Evolutionary conservation across 2,113 vertebrate genomes (phyloP).

Genomic region (Murina feae): DNA sequence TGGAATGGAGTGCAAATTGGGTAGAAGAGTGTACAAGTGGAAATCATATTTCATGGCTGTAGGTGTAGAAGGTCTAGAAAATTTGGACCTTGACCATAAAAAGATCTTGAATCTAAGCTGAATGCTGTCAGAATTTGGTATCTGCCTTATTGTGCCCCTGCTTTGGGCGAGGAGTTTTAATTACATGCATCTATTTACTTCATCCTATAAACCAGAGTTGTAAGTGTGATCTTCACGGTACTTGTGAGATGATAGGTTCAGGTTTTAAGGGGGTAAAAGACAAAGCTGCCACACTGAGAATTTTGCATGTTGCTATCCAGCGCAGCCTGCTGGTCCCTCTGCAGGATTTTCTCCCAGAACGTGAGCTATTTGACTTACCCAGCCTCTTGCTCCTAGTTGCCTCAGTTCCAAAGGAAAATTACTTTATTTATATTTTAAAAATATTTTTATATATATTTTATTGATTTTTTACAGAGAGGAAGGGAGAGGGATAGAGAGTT

Average conservation of each 20-base stretch:
- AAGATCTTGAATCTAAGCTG: too few species aligned
- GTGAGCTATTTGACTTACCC: background rate
- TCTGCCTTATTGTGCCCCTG: background rate
- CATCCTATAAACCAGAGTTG: background rate
- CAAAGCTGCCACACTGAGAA: background rate
- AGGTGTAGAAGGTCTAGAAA: background rate
- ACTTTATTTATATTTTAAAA: too few species aligned
- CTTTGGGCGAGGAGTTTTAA: background rate
- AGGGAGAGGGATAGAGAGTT: too few species aligned
- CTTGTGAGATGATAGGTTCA: background rate
- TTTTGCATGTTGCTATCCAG: background rate
- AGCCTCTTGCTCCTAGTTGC: background rate
- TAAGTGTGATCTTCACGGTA: background rate
- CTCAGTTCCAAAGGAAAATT: background rate
- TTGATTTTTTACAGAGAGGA: too few species aligned
- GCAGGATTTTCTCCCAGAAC: background rate
- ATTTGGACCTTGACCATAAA: background rate
- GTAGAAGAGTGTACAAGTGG: background rate
- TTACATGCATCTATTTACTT: background rate
- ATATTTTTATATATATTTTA: too few species aligned
- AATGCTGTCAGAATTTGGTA: background rate
- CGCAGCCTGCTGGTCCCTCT: rapidly evolving
- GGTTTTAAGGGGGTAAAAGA: background rate
- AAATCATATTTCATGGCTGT: background rate
- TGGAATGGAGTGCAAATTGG: background rate